These are phyloP conservation scores for Ernsta delagoae DNA, from an alignment of 2,888 invertebrate species.

Conservation along the genomic window DNA sequence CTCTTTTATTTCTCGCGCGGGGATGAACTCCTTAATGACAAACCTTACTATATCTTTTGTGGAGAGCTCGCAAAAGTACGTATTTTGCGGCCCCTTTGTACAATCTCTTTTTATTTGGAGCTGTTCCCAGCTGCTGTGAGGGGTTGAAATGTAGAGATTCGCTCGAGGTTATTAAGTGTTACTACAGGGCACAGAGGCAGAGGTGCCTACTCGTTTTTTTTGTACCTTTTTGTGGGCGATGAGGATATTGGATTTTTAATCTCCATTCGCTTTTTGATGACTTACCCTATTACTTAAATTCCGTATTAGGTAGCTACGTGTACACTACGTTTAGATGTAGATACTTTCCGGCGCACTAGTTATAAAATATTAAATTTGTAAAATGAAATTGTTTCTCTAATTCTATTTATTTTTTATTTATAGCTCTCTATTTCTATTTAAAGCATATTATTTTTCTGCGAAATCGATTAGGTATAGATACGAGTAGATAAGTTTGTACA, in stretches of 20 bases:
- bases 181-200: constrained; percentile 1
- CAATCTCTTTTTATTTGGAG: constrained; percentile 76
- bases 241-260: neutral
- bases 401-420: too few relatives aligned
- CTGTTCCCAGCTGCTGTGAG: constrained; percentile 55
- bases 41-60: constrained; percentile 85
- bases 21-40: constrained; percentile 85
- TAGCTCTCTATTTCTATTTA: too few relatives aligned
- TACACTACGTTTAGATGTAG: too few relatives aligned
- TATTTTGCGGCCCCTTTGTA: constrained; percentile 84
- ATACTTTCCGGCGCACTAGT: too few relatives aligned
- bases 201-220: constrained; percentile 23
- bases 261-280: neutral
- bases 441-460: too few relatives aligned
- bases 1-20: constrained; percentile 85
- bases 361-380: too few relatives aligned
- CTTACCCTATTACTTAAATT: too few relatives aligned
- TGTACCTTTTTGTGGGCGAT: neutral
- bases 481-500: too few relatives aligned
- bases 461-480: too few relatives aligned
- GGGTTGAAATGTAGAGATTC: constrained; percentile 36
- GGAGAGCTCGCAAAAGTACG: constrained; percentile 84
- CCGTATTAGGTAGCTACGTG: neutral
- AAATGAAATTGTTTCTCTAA: too few relatives aligned
- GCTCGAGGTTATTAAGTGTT: constrained; percentile 36